Evolutionary conservation across 2,113 vertebrate species (phyloP), one percentile per base, ranked within the genome.

Genomic region (Notarius lentiginosus): DNA sequence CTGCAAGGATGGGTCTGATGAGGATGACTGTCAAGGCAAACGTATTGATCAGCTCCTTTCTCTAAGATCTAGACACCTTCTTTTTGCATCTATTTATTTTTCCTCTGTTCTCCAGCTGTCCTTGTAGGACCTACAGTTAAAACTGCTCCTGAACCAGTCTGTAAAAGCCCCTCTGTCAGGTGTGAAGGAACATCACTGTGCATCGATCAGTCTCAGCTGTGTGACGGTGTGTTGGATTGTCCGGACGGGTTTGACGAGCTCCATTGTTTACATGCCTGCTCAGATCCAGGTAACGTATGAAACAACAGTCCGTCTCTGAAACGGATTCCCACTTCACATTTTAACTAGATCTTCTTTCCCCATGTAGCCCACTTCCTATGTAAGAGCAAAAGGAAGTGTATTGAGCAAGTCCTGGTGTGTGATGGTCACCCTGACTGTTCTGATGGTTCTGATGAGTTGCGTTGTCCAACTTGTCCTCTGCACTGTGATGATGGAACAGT

Each of bases 1-100:
- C 92, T 97, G 97, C 77, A 90, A 77, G 5, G 97, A 98, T 75
- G 95, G 92, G 11, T 97, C 97, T 0, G 96, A 98, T 85, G 97
- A 98, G 88, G 87, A 90, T 30, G 93, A 93, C 14, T 79, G 91
- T 65, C 85, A 77, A 53, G 81, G 92, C 73, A 95, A 94, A 20
- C 91, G 89, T 76, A 90, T 61, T 20, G 91, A 58, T 30, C 1
- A 5, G 15, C 79, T 14, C 1, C 20, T 22, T 81, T 61, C 20
- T 24, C 14, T 34, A 60, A 4, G 7, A 18, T 41, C 17, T 60
- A 6, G 27, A 11, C 0, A 2, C 41, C 18, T 61, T 12, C 20
- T 0, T 12, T 47, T 18, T 20, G 27, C 11, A 12, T 41, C 11
- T 2, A 24, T 14, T n/a, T 1, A 22, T 60, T 80, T 80, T 22